Conservation (phyloP, 2,888 invertebrate species). For the Hyalella azteca region DNA sequence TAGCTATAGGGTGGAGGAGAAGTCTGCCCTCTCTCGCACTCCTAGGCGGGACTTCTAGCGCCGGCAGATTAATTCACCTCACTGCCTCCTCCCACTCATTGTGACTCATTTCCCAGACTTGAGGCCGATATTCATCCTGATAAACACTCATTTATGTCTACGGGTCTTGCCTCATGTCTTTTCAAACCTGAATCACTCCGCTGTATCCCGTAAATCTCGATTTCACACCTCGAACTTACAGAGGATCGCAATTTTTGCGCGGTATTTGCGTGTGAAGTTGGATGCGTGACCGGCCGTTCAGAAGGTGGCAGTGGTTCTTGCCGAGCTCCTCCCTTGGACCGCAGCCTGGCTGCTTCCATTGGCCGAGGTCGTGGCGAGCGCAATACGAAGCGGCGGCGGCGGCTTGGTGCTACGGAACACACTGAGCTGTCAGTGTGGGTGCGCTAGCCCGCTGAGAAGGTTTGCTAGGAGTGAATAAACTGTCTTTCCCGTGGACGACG, state of each 20-base stretch:
- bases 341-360: background rate
- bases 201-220: background rate
- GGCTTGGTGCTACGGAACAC: background rate
- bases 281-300: conserved; percentile 36
- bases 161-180: background rate
- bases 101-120: conserved; percentile 22
- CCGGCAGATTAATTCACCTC: conserved; percentile 57
- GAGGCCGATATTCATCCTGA: background rate
- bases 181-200: background rate
- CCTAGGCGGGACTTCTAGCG: conserved; percentile 57
- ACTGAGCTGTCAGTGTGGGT: conserved; percentile 17
- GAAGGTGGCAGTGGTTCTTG: background rate
- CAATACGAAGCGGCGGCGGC: too few species aligned
- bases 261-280: conserved; percentile 37
- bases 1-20: conserved; percentile 39
- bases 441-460: conserved; percentile 22
- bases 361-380: background rate
- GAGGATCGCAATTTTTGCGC: conserved; percentile 43
- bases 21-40: conserved; percentile 56
- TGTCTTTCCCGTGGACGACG: too few species aligned
- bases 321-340: conserved; percentile 23
- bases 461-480: conserved; percentile 16
- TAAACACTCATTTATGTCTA: background rate
- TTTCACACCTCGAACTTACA: background rate
- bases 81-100: conserved; percentile 50